These are phyloP conservation scores for Hylaea fasciaria DNA, from an alignment of 2,888 invertebrate genomes.

Conservation along the genomic window DNA sequence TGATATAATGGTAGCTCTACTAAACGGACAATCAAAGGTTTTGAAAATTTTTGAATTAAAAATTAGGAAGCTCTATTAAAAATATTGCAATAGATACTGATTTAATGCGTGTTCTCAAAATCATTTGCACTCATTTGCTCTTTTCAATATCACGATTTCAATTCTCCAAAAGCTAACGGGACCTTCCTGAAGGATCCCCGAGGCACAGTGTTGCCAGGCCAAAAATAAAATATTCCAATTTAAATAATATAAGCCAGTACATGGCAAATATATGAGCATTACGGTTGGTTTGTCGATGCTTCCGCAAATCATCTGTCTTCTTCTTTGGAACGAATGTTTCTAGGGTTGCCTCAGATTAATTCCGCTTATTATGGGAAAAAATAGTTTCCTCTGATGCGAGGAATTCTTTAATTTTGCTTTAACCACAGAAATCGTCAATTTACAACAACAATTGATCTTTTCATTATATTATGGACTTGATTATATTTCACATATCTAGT, in stretches of 20 bases:
- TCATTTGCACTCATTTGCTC: slow-evolving; percentile 7
- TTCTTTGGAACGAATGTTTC: slow-evolving; percentile 47
- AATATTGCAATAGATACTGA: not conserved
- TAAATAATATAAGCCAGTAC: slow-evolving; percentile 62
- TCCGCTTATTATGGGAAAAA: too few species aligned
- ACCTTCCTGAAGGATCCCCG: slow-evolving; percentile 43
- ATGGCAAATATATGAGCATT: slow-evolving; percentile 51
- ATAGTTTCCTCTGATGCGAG: too few species aligned
- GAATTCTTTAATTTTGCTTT: too few species aligned
- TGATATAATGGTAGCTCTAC: not conserved
- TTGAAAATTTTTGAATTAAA: too few species aligned
- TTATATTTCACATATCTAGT: too few species aligned
- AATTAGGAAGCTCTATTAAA: too few species aligned
- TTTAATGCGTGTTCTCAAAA: slow-evolving; percentile 7
- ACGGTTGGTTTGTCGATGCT: slow-evolving; percentile 54
- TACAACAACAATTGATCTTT: too few species aligned
- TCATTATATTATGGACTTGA: too few species aligned
- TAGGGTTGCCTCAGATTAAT: slow-evolving; percentile 50
- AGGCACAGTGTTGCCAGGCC: slow-evolving; percentile 51
- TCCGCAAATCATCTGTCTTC: slow-evolving; percentile 74
- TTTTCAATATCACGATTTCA: slow-evolving; percentile 16
- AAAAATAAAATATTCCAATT: slow-evolving; percentile 30
- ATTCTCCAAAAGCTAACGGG: slow-evolving; percentile 27
- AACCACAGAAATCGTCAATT: too few species aligned
- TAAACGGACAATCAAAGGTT: not conserved